phyloP scores from a whole-genome alignment of 2,888 invertebrate species.

The Stenodema calcarata region DNA sequence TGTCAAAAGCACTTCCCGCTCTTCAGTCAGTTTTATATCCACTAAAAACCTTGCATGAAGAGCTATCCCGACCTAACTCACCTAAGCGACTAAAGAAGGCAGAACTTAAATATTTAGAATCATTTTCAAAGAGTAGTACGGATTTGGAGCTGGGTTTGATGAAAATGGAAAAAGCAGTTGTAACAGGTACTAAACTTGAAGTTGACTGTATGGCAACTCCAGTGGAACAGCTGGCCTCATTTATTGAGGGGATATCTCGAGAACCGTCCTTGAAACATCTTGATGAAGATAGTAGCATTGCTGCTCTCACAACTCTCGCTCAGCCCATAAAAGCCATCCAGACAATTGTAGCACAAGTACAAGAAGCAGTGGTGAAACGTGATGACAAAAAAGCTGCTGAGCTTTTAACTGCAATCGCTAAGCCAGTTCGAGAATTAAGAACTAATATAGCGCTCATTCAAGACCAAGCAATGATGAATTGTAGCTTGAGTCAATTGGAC shows the following conservation, averaged over 20 bases:
- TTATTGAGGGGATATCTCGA: slow-evolving; percentile 61
- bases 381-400: slow-evolving; percentile 30
- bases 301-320: slow-evolving; percentile 57
- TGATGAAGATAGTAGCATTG: slow-evolving; percentile 54
- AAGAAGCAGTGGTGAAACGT: slow-evolving; percentile 51
- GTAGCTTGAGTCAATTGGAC: slow-evolving; percentile 60
- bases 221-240: slow-evolving; percentile 62
- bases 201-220: slow-evolving; percentile 66
- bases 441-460: slow-evolving; percentile 65
- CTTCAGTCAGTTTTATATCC: slow-evolving; percentile 48
- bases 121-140: slow-evolving; percentile 54
- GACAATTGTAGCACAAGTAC: slow-evolving; percentile 50
- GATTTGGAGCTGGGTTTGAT: slow-evolving; percentile 55
- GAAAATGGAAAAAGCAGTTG: slow-evolving; percentile 61
- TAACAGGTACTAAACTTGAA: slow-evolving; percentile 66
- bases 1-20: slow-evolving; percentile 39
- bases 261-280: slow-evolving; percentile 60
- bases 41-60: slow-evolving; percentile 49
- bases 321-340: slow-evolving; percentile 59
- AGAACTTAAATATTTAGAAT: slow-evolving; percentile 52
- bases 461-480: slow-evolving; percentile 62
- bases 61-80: slow-evolving; percentile 38
- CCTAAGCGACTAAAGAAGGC: slow-evolving; percentile 39
- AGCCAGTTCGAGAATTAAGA: slow-evolving; percentile 59
- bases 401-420: slow-evolving; percentile 53